Conservation (phyloP, 2,888 invertebrate genomes). For the Nephrocerus scutellatus region DNA sequence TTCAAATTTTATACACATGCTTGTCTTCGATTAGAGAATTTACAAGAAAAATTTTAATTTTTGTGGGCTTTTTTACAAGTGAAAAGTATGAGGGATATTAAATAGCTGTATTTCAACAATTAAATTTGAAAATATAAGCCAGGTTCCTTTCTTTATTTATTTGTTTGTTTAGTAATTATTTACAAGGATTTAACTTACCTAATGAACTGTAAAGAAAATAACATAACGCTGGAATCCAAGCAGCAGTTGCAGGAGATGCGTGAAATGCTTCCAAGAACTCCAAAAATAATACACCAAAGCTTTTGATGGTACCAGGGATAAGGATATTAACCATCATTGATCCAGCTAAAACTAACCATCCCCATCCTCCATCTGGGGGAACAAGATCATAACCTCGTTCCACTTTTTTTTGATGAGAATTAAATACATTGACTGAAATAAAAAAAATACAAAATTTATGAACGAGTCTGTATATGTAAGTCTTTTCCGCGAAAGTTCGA, state of each 20-base stretch:
- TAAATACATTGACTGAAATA: constrained; percentile 32
- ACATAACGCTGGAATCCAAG: constrained; percentile 80
- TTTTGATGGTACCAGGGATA: constrained; percentile 81
- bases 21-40: too few relatives aligned
- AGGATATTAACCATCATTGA: constrained; percentile 76
- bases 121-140: too few relatives aligned
- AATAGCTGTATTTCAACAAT: too few relatives aligned
- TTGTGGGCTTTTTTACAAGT: too few relatives aligned
- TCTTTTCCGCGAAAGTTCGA: too few relatives aligned
- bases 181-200: too few relatives aligned
- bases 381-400: constrained; percentile 62
- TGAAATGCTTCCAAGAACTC: constrained; percentile 75
- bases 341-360: constrained; percentile 68
- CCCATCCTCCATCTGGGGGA: constrained; percentile 78
- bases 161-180: too few relatives aligned
- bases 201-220: constrained; percentile 83
- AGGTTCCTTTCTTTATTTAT: too few relatives aligned
- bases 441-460: constrained; percentile 1
- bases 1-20: too few relatives aligned
- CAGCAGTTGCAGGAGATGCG: constrained; percentile 63
- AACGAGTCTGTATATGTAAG: background rate
- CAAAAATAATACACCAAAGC: constrained; percentile 77
- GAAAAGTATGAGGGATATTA: too few relatives aligned
- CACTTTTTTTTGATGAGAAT: constrained; percentile 31
- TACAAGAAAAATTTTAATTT: too few relatives aligned